A percentile compares a stretch with the other conserved stretches of the same genome.
phyloP scores from a whole-genome alignment of 2,113 vertebrate genomes.

The Piprites chloris region DNA sequence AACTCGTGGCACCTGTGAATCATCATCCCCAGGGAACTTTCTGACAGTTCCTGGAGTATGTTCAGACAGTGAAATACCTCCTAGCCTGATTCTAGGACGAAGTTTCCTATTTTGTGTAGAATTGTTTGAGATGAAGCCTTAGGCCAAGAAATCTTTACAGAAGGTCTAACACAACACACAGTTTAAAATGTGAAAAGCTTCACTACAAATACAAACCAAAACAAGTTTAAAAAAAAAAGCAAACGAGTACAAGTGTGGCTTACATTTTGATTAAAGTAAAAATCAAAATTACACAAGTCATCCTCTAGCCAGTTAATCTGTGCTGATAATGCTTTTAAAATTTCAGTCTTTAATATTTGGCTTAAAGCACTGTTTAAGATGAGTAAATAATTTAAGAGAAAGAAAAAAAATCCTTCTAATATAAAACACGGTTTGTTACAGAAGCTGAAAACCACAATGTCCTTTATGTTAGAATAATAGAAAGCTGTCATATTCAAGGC shows the following conservation, averaged over 20 bases:
- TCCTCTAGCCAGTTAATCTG: not conserved
- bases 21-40: not conserved
- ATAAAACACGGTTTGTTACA: not conserved
- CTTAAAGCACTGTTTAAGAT: not conserved
- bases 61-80: not conserved
- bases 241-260: not conserved
- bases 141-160: not conserved
- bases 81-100: not conserved
- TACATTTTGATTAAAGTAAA: not conserved
- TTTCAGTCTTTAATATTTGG: not conserved
- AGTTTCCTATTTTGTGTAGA: not conserved
- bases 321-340: not conserved
- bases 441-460: not conserved
- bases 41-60: not conserved
- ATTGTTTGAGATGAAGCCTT: not conserved
- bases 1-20: not conserved
- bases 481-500: not conserved
- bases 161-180: not conserved
- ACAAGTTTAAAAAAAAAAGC: not conserved
- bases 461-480: not conserved
- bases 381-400: not conserved
- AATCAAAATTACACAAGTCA: not conserved
- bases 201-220: not conserved
- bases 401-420: not conserved
- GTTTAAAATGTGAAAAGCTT: not conserved